phyloP scores from a whole-genome alignment of 1,140 invertebrate genomes.

The Nilaparvata lugens region DNA sequence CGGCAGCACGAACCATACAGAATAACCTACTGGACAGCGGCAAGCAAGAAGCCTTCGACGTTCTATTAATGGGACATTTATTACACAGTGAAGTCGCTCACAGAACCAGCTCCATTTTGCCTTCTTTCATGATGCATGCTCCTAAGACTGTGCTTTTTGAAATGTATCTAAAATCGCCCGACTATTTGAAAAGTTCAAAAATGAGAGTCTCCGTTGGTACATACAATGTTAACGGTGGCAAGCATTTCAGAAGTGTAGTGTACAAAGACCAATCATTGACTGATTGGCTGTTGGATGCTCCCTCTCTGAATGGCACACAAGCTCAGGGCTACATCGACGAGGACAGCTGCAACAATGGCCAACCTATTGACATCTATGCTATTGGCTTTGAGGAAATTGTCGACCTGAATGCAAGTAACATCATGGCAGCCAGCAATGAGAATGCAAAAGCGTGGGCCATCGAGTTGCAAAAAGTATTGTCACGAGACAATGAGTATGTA shows the following conservation, averaged over 20 bases:
- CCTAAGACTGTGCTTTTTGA: constrained; percentile 68
- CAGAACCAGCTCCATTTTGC: constrained; percentile 77
- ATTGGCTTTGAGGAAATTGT: constrained; percentile 99
- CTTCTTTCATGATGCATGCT: constrained; percentile 77
- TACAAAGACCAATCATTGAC: constrained; percentile 89
- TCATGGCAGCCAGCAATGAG: constrained; percentile 85
- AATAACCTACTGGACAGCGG: constrained; percentile 96
- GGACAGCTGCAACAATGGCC: neutral
- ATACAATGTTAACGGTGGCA: constrained; percentile 99
- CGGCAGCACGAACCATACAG: constrained; percentile 95
- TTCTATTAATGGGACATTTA: constrained; percentile 83
- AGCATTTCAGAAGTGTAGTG: constrained; percentile 93
- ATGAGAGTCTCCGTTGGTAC: constrained; percentile 85
- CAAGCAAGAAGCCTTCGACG: constrained; percentile 98
- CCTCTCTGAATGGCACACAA: neutral
- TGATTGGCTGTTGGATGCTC: constrained; percentile 88
- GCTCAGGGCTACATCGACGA: neutral
- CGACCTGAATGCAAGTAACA: constrained; percentile 96
- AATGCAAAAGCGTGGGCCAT: constrained; percentile 95
- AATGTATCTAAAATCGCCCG: constrained; percentile 72
- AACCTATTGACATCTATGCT: constrained; percentile 83
- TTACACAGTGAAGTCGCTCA: constrained; percentile 86
- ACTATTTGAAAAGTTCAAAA: constrained; percentile 65
- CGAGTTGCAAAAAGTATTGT: constrained; percentile 88
- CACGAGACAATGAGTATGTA: constrained; percentile 80